Evolutionary conservation across 2,113 vertebrate species (phyloP).

Genomic region (Callorhinus ursinus): DNA sequence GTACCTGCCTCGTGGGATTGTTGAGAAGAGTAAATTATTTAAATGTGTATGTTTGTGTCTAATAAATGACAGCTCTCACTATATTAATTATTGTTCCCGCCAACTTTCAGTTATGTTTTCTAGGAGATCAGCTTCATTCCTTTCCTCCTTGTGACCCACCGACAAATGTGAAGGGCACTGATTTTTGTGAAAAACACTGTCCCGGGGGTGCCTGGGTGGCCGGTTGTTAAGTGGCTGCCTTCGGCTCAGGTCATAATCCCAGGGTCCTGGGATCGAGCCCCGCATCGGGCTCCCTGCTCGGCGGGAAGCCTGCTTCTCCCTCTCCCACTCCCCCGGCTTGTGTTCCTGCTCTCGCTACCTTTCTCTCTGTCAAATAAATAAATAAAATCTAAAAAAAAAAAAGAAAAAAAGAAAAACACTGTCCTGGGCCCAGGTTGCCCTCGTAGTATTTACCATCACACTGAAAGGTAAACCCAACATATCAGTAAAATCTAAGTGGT

Average conservation of each 20-base stretch:
- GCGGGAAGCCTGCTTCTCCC: too few relatives aligned
- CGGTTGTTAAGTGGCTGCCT: too few relatives aligned
- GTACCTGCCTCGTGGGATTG: not conserved
- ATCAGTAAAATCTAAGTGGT: not conserved
- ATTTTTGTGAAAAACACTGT: not conserved
- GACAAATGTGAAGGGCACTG: not conserved
- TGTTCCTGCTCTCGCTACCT: too few relatives aligned
- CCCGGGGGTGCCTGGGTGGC: too few relatives aligned
- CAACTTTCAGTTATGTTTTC: not conserved
- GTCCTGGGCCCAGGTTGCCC: not conserved
- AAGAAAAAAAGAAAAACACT: not conserved
- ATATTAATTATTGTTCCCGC: not conserved
- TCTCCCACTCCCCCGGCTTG: too few relatives aligned
- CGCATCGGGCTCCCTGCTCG: too few relatives aligned
- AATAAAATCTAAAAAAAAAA: too few relatives aligned
- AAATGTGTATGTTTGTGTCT: not conserved
- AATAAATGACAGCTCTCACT: not conserved
- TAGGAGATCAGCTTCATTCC: not conserved
- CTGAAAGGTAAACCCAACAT: not conserved
- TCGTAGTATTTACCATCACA: not conserved
- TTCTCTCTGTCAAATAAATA: too few relatives aligned
- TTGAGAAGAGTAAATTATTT: not conserved
- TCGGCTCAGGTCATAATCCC: too few relatives aligned
- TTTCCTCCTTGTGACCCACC: not conserved
- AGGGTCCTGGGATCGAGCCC: too few relatives aligned